Percentiles rank a stretch among this genome's conserved stretches.
Evolutionary conservation across 2,797 vertebrate genomes (phyloP).

Genomic region (Sternotherus odoratus): DNA sequence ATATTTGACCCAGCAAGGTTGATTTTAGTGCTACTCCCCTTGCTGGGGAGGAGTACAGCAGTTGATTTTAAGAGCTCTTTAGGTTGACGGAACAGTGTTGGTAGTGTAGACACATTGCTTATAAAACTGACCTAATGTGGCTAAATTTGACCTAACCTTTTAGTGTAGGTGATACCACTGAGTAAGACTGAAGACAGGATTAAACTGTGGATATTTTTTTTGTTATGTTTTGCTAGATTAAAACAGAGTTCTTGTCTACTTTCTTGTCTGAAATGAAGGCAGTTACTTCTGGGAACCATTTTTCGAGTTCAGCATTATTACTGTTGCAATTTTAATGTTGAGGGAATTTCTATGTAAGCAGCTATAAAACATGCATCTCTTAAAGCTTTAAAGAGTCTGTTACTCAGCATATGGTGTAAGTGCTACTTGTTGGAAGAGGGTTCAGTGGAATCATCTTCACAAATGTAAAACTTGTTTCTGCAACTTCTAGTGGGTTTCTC

Average conservation of each 20-base stretch:
- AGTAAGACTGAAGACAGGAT: neutral
- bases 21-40: too few relatives aligned
- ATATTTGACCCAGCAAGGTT: too few relatives aligned
- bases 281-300: neutral
- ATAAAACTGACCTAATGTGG: too few relatives aligned
- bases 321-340: neutral
- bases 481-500: too few relatives aligned
- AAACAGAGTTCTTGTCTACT: neutral
- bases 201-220: neutral
- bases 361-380: neutral
- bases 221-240: neutral
- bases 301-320: neutral
- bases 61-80: too few relatives aligned
- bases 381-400: neutral
- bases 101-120: too few relatives aligned
- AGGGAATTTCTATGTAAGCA: neutral
- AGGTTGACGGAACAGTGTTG: too few relatives aligned
- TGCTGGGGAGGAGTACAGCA: too few relatives aligned
- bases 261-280: neutral
- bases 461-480: too few relatives aligned
- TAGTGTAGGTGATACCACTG: neutral
- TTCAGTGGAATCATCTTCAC: neutral
- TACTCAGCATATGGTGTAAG: neutral
- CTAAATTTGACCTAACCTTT: too few relatives aligned
- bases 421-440: neutral